Percentiles rank a stretch among this genome's conserved stretches.
These are phyloP conservation scores for Tortricodes alternella DNA, from an alignment of 2,888 invertebrate genomes.

Conservation along the genomic window DNA sequence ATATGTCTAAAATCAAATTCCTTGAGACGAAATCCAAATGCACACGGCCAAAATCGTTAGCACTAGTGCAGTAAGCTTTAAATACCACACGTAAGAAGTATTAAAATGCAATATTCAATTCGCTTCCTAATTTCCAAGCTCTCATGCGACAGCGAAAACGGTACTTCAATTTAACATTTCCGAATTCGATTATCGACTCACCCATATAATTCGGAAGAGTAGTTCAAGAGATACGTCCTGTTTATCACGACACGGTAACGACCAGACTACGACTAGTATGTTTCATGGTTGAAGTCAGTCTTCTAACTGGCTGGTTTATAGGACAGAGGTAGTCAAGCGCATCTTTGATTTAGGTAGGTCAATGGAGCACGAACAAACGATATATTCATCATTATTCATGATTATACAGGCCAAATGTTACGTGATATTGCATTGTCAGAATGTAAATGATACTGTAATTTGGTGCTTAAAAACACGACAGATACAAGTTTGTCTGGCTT, in stretches of 20 bases:
- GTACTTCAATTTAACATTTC: not conserved
- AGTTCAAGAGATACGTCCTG: slow-evolving; percentile 51
- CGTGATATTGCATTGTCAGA: no score
- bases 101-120: no score
- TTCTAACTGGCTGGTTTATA: slow-evolving; percentile 60
- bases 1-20: no score
- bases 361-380: slow-evolving; percentile 22
- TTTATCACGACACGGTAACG: slow-evolving; percentile 41
- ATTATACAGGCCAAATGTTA: not conserved
- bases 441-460: no score
- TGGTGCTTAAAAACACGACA: no score
- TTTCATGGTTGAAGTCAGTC: slow-evolving; percentile 45
- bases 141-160: no score
- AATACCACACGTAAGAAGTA: no score
- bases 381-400: not conserved
- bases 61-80: no score
- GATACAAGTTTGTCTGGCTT: no score
- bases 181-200: slow-evolving; percentile 44
- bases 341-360: slow-evolving; percentile 30
- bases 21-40: no score
- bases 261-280: slow-evolving; percentile 40
- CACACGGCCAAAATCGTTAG: no score
- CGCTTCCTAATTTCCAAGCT: no score
- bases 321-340: slow-evolving; percentile 60
- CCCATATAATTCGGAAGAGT: slow-evolving; percentile 59